Evolutionary conservation across 2,888 invertebrate genomes (phyloP).

Genomic region (Nudaria mundana): DNA sequence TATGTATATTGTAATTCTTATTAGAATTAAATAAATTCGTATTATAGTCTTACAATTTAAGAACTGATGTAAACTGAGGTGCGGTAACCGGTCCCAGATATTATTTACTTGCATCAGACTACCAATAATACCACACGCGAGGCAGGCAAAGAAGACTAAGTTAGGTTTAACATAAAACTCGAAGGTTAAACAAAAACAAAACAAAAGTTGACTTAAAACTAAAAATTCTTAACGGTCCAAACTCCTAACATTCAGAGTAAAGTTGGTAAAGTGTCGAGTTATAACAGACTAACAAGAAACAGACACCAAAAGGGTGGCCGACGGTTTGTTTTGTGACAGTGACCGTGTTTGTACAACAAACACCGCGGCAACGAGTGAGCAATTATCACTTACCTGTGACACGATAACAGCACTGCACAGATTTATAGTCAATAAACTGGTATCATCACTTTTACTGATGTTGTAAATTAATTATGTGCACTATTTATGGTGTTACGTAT

Average conservation of each 20-base stretch:
- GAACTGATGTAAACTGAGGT: no score
- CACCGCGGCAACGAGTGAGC: conserved; percentile 65
- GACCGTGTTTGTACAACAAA: conserved; percentile 65
- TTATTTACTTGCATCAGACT: no score
- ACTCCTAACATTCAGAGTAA: conserved; percentile 36
- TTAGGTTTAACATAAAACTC: no score
- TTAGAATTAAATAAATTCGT: no score
- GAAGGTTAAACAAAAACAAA: conserved; percentile 24
- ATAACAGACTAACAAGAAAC: conserved; percentile 51
- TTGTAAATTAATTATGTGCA: conserved; percentile 76
- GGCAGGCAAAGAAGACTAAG: no score
- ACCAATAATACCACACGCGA: no score
- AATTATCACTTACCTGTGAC: conserved; percentile 81
- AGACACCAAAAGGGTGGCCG: conserved; percentile 55
- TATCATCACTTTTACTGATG: conserved; percentile 78
- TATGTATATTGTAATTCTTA: no score
- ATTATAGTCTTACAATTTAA: no score
- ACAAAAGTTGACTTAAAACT: conserved; percentile 24
- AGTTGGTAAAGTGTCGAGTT: conserved; percentile 54
- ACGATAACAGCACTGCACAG: conserved; percentile 76
- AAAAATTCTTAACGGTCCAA: conserved; percentile 34
- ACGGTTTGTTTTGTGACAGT: conserved; percentile 43
- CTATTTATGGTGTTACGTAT: conserved; percentile 52
- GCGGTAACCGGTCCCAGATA: no score
- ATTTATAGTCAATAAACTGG: conserved; percentile 78